Evolutionary conservation across 2,888 invertebrate species (phyloP).

Genomic region (Drosophila mayaguana): DNA sequence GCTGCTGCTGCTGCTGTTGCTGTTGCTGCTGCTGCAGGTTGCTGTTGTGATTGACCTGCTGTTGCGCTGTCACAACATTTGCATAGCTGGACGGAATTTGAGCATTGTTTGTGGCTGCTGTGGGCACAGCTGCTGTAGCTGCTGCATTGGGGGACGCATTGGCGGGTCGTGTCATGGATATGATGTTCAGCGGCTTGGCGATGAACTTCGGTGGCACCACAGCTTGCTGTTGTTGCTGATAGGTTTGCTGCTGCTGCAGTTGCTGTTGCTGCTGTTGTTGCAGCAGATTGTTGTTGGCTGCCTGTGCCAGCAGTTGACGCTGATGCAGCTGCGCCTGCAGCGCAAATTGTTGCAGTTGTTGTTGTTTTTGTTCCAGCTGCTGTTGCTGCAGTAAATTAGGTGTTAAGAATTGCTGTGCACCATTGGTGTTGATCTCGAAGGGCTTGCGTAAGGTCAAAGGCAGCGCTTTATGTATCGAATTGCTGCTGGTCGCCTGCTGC

Average conservation of each 20-base stretch:
- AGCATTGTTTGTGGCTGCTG: conserved; percentile 40
- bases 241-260: conserved; percentile 46
- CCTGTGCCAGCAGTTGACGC: conserved; percentile 71
- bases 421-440: conserved; percentile 75
- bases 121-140: conserved; percentile 57
- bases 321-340: conserved; percentile 75
- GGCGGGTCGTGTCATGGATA: conserved; percentile 80
- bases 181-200: conserved; percentile 82
- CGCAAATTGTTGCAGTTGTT: conserved; percentile 81
- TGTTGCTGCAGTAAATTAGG: conserved; percentile 56
- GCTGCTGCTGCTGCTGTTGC: conserved; percentile 50
- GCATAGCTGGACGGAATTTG: conserved; percentile 80
- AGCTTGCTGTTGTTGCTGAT: conserved; percentile 55
- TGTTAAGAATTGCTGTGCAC: conserved; percentile 73
- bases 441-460: conserved; percentile 72
- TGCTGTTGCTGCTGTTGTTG: conserved; percentile 59
- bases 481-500: conserved; percentile 70
- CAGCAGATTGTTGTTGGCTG: conserved; percentile 70
- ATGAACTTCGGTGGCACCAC: conserved; percentile 76
- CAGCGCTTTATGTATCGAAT: conserved; percentile 60
- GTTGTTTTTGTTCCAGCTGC: conserved; percentile 63
- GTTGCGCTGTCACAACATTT: conserved; percentile 61
- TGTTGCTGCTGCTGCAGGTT: conserved; percentile 39
- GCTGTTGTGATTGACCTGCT: conserved; percentile 60
- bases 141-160: conserved; percentile 70